Conservation (phyloP, 1,140 invertebrate species). For the Eueides isabella region DNA sequence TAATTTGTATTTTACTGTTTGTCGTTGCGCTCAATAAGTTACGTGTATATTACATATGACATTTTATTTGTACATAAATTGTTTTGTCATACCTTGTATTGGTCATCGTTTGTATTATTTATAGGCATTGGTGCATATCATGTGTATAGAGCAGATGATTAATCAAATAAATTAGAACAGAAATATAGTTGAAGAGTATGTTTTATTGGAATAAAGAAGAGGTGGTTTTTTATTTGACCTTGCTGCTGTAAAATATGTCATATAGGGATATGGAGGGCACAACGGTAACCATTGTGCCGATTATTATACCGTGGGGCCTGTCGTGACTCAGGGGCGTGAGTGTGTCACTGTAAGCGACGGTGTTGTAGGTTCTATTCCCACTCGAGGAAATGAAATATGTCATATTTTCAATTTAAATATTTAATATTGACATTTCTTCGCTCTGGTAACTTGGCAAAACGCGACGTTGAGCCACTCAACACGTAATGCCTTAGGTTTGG, state of each 20-base stretch:
- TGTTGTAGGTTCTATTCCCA: too few relatives aligned
- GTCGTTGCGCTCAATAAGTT: conserved; percentile 51
- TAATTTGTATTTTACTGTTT: conserved; percentile 25
- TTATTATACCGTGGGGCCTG: too few relatives aligned
- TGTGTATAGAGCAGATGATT: conserved; percentile 80
- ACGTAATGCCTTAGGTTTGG: too few relatives aligned
- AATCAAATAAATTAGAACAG: conserved; percentile 80
- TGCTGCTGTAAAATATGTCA: background rate
- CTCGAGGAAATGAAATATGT: too few relatives aligned
- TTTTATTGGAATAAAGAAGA: conserved; percentile 43
- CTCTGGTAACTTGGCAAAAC: too few relatives aligned
- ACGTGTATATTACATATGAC: background rate
- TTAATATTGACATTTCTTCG: too few relatives aligned
- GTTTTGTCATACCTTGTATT: conserved; percentile 59
- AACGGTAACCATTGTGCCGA: too few relatives aligned
- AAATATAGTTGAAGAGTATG: conserved; percentile 62
- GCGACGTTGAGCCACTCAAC: too few relatives aligned
- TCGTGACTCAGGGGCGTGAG: too few relatives aligned
- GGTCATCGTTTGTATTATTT: conserved; percentile 78
- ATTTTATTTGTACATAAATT: conserved; percentile 52
- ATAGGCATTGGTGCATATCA: conserved; percentile 81
- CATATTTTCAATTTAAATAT: too few relatives aligned
- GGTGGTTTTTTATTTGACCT: conserved; percentile 34
- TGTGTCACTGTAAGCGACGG: too few relatives aligned
- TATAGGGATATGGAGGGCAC: too few relatives aligned